Percentiles rank a stretch among this genome's conserved stretches.
Evolutionary conservation across 2,888 invertebrate species (phyloP).

Genomic region (Pristionchus japonicus): DNA sequence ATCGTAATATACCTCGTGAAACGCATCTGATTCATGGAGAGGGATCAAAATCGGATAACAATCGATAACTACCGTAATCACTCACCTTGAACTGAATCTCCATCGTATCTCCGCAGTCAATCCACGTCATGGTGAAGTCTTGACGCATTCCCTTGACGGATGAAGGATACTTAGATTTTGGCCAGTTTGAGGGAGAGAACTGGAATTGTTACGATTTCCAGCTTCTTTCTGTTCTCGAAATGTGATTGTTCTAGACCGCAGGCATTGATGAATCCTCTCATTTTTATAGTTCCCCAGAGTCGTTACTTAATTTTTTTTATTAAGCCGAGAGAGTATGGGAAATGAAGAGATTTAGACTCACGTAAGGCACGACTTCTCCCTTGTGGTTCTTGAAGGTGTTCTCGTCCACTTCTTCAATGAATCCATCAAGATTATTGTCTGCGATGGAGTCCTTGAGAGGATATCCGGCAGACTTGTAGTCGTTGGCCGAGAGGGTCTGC

Average conservation of each 20-base stretch:
- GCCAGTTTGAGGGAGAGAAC: conserved; percentile 44
- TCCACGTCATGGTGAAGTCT: conserved; percentile 65
- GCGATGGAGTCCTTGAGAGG: background rate
- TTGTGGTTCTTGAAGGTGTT: conserved; percentile 19
- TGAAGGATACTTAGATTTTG: conserved; percentile 26
- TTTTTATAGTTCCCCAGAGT: no score
- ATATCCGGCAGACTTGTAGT: background rate
- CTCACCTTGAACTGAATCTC: conserved; percentile 59
- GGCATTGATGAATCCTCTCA: no score
- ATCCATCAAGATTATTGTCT: background rate
- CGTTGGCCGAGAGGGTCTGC: background rate
- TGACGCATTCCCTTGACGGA: conserved; percentile 47
- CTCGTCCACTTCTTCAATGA: conserved; percentile 16
- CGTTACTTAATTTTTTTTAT: background rate
- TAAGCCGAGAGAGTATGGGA: no score
- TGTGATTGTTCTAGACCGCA: no score
- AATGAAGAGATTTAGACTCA: background rate
- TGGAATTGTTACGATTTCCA: background rate
- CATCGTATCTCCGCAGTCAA: conserved; percentile 54
- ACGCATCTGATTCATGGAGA: background rate
- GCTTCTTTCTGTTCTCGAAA: background rate
- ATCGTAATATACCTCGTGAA: no score
- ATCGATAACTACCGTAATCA: background rate
- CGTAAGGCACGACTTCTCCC: conserved; percentile 20
- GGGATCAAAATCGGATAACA: background rate